A percentile compares a stretch with the other conserved stretches of the same genome.
Conservation (phyloP, 2,113 vertebrate species). For the Oenanthe oenanthe region DNA sequence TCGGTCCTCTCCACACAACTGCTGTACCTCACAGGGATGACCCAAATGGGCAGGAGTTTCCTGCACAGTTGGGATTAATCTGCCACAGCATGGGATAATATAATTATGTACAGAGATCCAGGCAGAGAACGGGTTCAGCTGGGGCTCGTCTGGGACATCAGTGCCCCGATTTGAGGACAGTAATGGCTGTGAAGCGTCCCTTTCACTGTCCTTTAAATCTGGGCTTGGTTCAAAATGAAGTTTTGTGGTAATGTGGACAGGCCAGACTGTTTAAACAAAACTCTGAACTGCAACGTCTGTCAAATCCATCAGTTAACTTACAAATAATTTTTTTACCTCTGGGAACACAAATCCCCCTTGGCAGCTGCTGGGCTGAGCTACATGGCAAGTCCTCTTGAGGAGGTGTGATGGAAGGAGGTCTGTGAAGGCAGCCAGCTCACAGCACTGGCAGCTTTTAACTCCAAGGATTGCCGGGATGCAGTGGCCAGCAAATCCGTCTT, state of each 20-base stretch:
- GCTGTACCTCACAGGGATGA: background rate
- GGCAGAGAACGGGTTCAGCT: conserved; percentile 2
- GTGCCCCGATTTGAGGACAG: background rate
- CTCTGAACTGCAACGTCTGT: background rate
- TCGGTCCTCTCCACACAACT: background rate
- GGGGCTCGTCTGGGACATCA: background rate
- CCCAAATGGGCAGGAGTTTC: conserved; percentile 61
- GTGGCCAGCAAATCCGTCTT: background rate
- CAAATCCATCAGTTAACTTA: background rate
- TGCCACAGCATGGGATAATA: conserved; percentile 35
- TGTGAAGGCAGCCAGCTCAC: background rate
- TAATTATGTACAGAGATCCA: background rate
- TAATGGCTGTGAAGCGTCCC: background rate
- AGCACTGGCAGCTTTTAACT: background rate
- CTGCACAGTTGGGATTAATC: conserved; percentile 45
- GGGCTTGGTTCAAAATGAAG: background rate
- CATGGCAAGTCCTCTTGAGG: background rate
- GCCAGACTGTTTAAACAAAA: background rate
- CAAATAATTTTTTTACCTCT: background rate
- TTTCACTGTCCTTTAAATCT: background rate
- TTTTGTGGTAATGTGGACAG: background rate
- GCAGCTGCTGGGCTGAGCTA: background rate
- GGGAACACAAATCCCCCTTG: background rate
- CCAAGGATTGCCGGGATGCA: background rate
- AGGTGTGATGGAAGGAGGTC: background rate